Evolutionary conservation across 2,113 vertebrate genomes (phyloP), one percentile per base, ranked within the genome.

Genomic region (Nanorana parkeri): DNA sequence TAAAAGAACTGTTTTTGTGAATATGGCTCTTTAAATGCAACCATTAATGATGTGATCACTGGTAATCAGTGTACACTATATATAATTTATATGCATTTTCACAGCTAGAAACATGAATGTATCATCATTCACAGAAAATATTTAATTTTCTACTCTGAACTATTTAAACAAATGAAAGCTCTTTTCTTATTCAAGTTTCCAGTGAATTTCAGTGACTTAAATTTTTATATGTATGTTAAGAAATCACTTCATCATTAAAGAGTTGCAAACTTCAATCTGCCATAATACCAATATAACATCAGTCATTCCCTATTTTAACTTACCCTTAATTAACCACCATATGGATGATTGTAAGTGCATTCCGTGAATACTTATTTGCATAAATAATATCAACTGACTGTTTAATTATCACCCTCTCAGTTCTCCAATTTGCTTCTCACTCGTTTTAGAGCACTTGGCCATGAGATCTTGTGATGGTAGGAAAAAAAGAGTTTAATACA

Each of bases 301-400:
- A 60, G 69, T 56, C 71, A 58, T 74, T n/a, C 71, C 71, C 58
- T 74, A n/a, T 26, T 21, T 23, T 74, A 60, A 19, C 26, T 63
- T 21, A 63, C 21, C 11, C 54, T 74, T 74, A 74, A 74, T 74
- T 74, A 74, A 74, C 16, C 7, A 71, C 28, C 55, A 60, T 74
- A 73, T 60, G 55, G 54, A 20, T 32, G 56, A 41, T 23, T 63
- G 73, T 21, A 51, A 76, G 73, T 20, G 36, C 32, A 28, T 65
- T 52, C 47, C 17, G 61, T 65, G 47, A 78, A 78, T 51, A 52
- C 41, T n/a, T 65, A 77, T 78, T 66, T 66, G 60, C 75, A 78
- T 78, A 78, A 65, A 78, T 52, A 78, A 78, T 78, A 66, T 78
- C 41, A 54, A 21, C 19, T 78, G 60, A 47, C 63, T 65, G n/a